These are phyloP conservation scores for Numida meleagris DNA, from an alignment of 2,113 vertebrate genomes.

Conservation along the genomic window DNA sequence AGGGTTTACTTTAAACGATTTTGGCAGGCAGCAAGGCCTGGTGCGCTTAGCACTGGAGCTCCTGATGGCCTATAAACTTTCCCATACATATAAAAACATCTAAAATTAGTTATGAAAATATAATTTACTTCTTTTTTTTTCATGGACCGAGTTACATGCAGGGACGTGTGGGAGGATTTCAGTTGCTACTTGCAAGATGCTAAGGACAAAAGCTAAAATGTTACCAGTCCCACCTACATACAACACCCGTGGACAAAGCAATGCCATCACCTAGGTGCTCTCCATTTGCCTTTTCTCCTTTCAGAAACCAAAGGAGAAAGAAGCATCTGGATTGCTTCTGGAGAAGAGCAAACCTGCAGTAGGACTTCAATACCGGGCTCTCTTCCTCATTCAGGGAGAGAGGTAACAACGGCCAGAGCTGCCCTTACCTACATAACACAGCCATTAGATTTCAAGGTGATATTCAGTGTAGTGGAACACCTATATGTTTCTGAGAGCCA, in stretches of 20 bases:
- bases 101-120: constrained; percentile 46
- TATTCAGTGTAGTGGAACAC: neutral
- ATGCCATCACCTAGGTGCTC: neutral
- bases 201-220: neutral
- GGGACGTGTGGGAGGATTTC: neutral
- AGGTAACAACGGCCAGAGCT: neutral
- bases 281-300: neutral
- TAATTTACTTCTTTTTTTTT: constrained; percentile 4
- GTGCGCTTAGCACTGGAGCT: constrained; percentile 33
- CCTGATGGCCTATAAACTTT: constrained; percentile 51
- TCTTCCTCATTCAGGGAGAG: neutral
- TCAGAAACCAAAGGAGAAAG: neutral
- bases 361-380: neutral
- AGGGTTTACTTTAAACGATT: constrained; percentile 57
- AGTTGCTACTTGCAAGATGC: neutral
- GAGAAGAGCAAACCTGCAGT: neutral
- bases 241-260: neutral
- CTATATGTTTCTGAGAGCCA: neutral
- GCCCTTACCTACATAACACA: neutral
- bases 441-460: neutral
- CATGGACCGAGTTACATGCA: neutral
- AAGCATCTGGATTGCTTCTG: neutral
- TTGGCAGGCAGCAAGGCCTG: constrained; percentile 21
- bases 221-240: neutral
- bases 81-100: neutral